Conservation (phyloP, 2,113 vertebrate genomes). For the Bufo gargarizans region DNA sequence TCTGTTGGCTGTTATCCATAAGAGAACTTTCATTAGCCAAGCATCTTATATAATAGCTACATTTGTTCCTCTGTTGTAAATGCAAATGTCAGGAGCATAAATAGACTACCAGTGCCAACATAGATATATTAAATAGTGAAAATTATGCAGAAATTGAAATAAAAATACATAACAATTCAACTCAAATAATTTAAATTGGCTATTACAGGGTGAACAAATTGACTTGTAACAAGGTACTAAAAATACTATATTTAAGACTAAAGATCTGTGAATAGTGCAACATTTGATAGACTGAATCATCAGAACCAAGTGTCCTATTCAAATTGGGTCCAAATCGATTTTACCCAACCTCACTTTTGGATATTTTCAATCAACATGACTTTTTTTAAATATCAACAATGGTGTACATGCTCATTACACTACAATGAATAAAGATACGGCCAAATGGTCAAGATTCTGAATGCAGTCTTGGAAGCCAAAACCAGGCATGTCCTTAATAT, state of each 20-base stretch:
- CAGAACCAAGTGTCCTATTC: no score
- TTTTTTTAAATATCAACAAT: no score
- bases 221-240: neutral
- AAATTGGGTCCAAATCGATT: no score
- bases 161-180: neutral
- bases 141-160: neutral
- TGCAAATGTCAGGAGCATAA: neutral
- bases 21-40: slow-evolving; percentile 2
- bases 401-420: no score
- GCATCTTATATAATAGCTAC: neutral
- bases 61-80: neutral
- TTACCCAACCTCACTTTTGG: no score
- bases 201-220: neutral
- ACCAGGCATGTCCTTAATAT: no score
- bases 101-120: neutral
- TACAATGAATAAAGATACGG: no score
- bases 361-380: no score
- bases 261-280: no score
- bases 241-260: neutral
- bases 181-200: neutral
- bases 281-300: no score
- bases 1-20: slow-evolving; percentile 13
- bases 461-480: no score
- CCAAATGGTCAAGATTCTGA: no score
- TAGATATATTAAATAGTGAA: neutral